These are phyloP conservation scores for Tetragnatha versicolor DNA, from an alignment of 1,140 invertebrate species.

Conservation along the genomic window DNA sequence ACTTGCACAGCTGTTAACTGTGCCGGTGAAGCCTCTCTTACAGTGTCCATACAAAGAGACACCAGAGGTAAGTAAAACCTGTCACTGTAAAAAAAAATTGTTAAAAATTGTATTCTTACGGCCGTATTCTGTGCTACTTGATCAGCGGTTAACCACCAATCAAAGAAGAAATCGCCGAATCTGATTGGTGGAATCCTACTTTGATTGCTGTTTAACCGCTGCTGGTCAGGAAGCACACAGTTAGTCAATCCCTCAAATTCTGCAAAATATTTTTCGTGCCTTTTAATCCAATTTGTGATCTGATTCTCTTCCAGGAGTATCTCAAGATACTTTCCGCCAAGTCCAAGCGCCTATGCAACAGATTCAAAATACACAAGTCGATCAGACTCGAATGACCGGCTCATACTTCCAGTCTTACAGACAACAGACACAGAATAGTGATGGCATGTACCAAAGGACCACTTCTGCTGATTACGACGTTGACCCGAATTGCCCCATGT, in stretches of 20 bases:
- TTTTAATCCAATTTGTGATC: background rate
- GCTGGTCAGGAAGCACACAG: too few species aligned
- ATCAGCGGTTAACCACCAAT: too few species aligned
- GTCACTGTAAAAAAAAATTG: too few species aligned
- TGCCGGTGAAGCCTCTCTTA: conserved; percentile 92
- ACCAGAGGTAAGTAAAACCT: conserved; percentile 36
- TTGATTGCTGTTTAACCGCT: too few species aligned
- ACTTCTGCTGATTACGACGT: conserved; percentile 52
- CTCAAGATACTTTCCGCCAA: conserved; percentile 48
- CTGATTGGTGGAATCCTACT: too few species aligned
- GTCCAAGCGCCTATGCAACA: conserved; percentile 34
- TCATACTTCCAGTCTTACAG: conserved; percentile 22
- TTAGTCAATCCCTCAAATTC: background rate
- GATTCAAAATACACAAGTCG: conserved; percentile 13
- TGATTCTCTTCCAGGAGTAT: conserved; percentile 29
- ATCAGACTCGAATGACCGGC: conserved; percentile 7
- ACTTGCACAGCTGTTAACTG: conserved; percentile 92
- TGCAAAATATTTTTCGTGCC: background rate
- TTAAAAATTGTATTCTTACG: too few species aligned
- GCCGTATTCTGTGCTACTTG: too few species aligned
- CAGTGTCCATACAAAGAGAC: conserved; percentile 94
- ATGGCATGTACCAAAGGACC: conserved; percentile 45
- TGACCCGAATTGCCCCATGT: conserved; percentile 45
- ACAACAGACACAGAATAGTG: conserved; percentile 22
- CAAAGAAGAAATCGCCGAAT: too few species aligned